These are phyloP conservation scores for Taenioides sp. DNA, from an alignment of 2,797 vertebrate genomes.

Conservation along the genomic window DNA sequence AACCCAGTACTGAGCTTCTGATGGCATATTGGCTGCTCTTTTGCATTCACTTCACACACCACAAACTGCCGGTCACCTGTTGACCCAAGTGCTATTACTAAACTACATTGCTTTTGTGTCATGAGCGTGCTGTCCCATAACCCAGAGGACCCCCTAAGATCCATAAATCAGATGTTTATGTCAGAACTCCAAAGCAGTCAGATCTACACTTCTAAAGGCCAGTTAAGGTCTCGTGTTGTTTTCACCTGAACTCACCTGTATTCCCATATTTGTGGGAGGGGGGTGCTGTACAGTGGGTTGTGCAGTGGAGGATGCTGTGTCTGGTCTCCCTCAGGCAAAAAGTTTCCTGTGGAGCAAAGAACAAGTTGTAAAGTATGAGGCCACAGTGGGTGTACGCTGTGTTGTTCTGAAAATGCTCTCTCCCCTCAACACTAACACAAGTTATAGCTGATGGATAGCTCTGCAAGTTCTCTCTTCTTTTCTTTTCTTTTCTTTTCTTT, in stretches of 20 bases:
- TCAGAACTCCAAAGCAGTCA: constrained; percentile 2
- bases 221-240: neutral
- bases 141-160: neutral
- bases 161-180: neutral
- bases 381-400: too few species aligned
- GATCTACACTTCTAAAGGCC: neutral
- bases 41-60: constrained; percentile 2
- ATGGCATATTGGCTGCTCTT: neutral
- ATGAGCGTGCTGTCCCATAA: neutral
- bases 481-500: neutral
- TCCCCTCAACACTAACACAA: neutral
- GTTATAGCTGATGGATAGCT: neutral
- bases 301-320: neutral
- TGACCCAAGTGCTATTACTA: constrained; percentile 8
- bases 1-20: neutral
- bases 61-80: neutral
- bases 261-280: neutral
- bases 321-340: neutral
- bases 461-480: neutral
- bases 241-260: neutral
- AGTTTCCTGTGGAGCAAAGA: neutral
- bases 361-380: neutral
- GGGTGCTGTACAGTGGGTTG: neutral
- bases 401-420: neutral
- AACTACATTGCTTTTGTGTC: constrained; percentile 5